These are phyloP conservation scores for Galaxea fascicularis DNA, from an alignment of 92 coral and sea anemone genomes.

Conservation along the genomic window DNA sequence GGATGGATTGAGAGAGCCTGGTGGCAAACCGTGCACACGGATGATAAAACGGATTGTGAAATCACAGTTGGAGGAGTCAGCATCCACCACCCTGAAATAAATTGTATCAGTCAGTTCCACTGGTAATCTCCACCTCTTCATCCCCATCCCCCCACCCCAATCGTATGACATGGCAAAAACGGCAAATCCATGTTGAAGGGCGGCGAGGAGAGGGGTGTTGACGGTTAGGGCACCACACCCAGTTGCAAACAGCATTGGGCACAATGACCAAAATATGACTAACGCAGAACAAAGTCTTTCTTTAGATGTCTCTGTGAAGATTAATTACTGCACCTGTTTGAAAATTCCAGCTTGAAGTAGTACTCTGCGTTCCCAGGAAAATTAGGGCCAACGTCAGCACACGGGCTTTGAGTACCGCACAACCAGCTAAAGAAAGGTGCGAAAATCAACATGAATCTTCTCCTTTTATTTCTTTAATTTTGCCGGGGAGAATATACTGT, in stretches of 20 bases:
- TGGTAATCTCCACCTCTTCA: too few species aligned
- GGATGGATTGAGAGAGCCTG: constrained; percentile 88
- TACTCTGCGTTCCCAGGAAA: constrained; percentile 91
- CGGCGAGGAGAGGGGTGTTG: too few species aligned
- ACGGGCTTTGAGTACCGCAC: constrained; percentile 96
- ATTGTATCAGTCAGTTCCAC: too few species aligned
- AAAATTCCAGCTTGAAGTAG: constrained; percentile 93
- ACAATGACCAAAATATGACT: too few species aligned
- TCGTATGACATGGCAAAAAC: too few species aligned
- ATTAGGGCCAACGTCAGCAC: constrained; percentile 86
- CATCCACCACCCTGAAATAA: constrained; percentile 65
- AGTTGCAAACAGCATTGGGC: too few species aligned
- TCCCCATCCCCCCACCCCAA: too few species aligned
- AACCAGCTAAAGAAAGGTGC: constrained; percentile 74
- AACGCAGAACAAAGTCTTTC: too few species aligned
- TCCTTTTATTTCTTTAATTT: not conserved
- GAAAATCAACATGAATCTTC: not conserved
- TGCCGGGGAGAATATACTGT: not conserved
- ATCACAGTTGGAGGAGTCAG: constrained; percentile 77
- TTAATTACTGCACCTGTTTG: constrained; percentile 75
- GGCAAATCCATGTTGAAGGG: too few species aligned
- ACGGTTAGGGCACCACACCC: too few species aligned
- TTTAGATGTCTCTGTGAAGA: too few species aligned
- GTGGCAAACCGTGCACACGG: constrained; percentile 88
- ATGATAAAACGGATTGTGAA: constrained; percentile 77